Evolutionary conservation across 2,888 invertebrate species (phyloP), one percentile per base, ranked within the genome.

Genomic region (Lasioglossum lativentre): DNA sequence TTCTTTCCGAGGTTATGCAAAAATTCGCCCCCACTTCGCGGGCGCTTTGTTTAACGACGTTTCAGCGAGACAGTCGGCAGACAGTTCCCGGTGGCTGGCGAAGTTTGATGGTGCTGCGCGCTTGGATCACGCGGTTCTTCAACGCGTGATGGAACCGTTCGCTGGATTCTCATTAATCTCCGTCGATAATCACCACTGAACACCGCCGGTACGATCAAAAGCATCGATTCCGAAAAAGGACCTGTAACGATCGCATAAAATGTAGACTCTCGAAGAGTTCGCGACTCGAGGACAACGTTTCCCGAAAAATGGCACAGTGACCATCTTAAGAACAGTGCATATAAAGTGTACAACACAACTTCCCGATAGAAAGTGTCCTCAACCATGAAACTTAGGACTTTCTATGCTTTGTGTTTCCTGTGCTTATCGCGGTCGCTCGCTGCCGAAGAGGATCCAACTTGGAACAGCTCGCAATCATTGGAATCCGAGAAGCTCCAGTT

Each of bases 1-100:
- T 91, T 89, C 93, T 94, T 94, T 95, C 93, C 92, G 92, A 92
- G 90, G 93, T 94, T 94, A 94, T 94, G 94, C 93, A 94, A 94
- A 93, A 93, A 92, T 90, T 79, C 80, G 90, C 89, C 92, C 91
- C 92, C 92, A 86, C 92, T 91, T 30, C 85, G 19, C 30, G 19
- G 4, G 80, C 70, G 77, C 85, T 83, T 93, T 93, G 93, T 92
- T 93, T 91, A 91, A 91, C 90, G 92, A 82, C 90, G 86, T 87
- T 89, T 73, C 84, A 71, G 38, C 63, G 76, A 66, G 78, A 68
- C 75, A 47, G 70, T 75, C 71, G 40, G 66, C 56, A 78, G 78
- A 30, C 89, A 88, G 90, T 90, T 71, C 85, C 68, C 68, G 75
- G 77, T 38, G 70, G 47, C 34, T 70, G 70, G 75, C 40, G n/a